Percentiles rank a stretch among this genome's conserved stretches.
Evolutionary conservation across 2,113 vertebrate genomes (phyloP).

Genomic region (rat (Rattus norvegicus)): GRCr8 NC_086027.1:118268001-118268500

Average conservation of each 20-base stretch:
- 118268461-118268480: background rate
- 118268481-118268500: background rate
- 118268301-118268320: background rate
- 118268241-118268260: background rate
- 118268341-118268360: background rate
- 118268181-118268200: background rate
- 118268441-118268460: background rate
- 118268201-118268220: background rate
- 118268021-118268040: background rate
- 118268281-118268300: background rate
- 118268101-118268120: background rate
- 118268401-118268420: background rate
- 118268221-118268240: background rate
- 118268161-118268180: background rate
- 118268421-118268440: background rate
- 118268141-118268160: background rate
- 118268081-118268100: conserved; percentile 24
- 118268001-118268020: background rate
- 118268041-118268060: background rate
- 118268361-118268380: background rate
- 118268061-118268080: conserved; percentile 24
- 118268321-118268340: background rate
- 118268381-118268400: background rate
- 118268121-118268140: conserved; percentile 46
- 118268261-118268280: background rate